Percentiles rank a stretch among this genome's conserved stretches.
Evolutionary conservation across 2,888 invertebrate genomes (phyloP).

Genomic region (Troides helena): DNA sequence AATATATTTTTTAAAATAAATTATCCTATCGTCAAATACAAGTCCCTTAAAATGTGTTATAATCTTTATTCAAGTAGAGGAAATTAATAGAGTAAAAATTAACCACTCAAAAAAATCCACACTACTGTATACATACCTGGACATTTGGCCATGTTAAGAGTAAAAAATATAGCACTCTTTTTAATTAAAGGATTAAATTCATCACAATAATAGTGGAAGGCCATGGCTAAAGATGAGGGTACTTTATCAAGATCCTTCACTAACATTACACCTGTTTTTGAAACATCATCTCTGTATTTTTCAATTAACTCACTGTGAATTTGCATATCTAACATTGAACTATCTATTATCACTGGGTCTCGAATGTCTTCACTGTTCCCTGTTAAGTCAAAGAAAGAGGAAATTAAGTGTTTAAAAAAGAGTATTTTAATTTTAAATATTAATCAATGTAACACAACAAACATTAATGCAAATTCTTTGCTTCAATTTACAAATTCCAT

Average conservation of each 20-base stretch:
- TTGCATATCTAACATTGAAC: constrained; percentile 49
- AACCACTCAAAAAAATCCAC: background rate
- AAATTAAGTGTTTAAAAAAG: background rate
- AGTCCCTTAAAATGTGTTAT: no score
- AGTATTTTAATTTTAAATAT: background rate
- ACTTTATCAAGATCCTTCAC: constrained; percentile 61
- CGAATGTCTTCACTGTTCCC: constrained; percentile 54
- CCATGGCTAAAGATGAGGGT: constrained; percentile 68
- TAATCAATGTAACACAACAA: background rate
- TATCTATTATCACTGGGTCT: constrained; percentile 53
- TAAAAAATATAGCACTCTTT: constrained; percentile 71
- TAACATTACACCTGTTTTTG: constrained; percentile 62
- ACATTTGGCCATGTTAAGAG: constrained; percentile 63
- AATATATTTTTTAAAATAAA: no score
- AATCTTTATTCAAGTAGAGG: no score
- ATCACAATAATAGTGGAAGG: constrained; percentile 75
- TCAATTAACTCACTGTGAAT: constrained; percentile 59
- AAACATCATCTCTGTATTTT: constrained; percentile 52
- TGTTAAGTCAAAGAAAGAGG: constrained; percentile 36
- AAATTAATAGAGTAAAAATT: background rate
- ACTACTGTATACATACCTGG: constrained; percentile 44
- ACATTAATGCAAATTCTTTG: no score
- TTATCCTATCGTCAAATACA: no score
- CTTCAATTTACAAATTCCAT: background rate
- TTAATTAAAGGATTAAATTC: constrained; percentile 70